Percentiles rank a stretch among this genome's conserved stretches.
Conservation (phyloP, 2,797 vertebrate species). For the Pogoniulus pusillus region DNA sequence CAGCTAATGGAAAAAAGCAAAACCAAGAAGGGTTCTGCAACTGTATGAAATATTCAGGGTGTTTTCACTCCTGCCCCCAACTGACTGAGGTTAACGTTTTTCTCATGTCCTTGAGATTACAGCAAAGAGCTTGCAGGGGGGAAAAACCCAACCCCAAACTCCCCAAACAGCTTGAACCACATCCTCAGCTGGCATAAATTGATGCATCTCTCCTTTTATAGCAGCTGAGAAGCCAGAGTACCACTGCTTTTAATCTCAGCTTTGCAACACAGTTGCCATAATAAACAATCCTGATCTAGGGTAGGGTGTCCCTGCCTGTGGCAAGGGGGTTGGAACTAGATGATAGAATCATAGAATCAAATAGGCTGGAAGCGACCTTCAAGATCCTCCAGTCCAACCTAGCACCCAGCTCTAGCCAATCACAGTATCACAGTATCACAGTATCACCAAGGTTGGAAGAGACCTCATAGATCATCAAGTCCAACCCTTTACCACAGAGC, state of each 20-base stretch:
- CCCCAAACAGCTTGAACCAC: background rate
- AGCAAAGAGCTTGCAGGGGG: background rate
- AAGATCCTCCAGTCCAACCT: too few species aligned
- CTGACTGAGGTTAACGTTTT: conserved; percentile 44
- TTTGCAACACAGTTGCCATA: background rate
- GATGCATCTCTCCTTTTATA: background rate
- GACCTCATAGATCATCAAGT: too few species aligned
- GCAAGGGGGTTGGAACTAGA: too few species aligned
- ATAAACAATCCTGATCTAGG: too few species aligned
- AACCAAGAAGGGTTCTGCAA: conserved; percentile 20
- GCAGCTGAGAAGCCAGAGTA: background rate
- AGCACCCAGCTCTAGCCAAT: too few species aligned
- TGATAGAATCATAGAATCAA: too few species aligned
- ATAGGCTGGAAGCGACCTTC: too few species aligned
- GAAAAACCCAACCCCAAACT: background rate
- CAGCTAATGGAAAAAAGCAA: conserved; percentile 54
- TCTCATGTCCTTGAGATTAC: conserved; percentile 9
- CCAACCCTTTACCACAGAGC: too few species aligned
- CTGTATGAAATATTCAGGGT: conserved; percentile 49
- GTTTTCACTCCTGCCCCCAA: conserved; percentile 35
- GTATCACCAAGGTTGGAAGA: too few species aligned
- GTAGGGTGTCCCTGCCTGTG: too few species aligned
- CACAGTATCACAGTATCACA: too few species aligned
- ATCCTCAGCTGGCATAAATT: conserved; percentile 17
- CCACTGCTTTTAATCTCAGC: conserved; percentile 25